Evolutionary conservation across 2,888 invertebrate species (phyloP), one percentile per base, ranked within the genome.

Genomic region (Blastobasis adustella): DNA sequence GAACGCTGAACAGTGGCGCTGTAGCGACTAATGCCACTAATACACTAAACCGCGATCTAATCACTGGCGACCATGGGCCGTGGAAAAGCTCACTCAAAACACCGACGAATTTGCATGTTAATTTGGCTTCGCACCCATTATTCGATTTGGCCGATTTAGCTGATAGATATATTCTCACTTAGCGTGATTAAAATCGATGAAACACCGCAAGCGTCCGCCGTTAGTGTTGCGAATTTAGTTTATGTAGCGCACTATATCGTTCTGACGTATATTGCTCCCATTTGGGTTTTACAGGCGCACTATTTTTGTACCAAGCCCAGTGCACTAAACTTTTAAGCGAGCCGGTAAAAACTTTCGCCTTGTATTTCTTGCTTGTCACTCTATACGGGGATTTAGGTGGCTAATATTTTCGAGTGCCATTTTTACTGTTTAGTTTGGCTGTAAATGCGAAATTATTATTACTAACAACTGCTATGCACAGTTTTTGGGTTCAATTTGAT

Each of bases 91-190:
- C 53, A 54, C 53, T 56, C 60, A 66, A 62, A 58, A 46, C 45
- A 53, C 56, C 54, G 59, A 55, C 49, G 57, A 67, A 74, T 76
- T 72, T 70, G 59, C 72, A 71, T 68, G 63, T 65, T 67, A 65
- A 66, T 59, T 55, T 57, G 58, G 50, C 54, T 50, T 50, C 48
- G 64, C 54, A 62, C 36, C 64, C 63, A 65, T 72, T 68, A 73
- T 70, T 67, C 65, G 66, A 62, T 68, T 61, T 65, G 57, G 62
- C 50, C 55, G 58, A 69, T 70, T 79, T 73, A 71, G 75, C 74
- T 73, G 73, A 81, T 82, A 82, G 79, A 82, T 76, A 79, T 73
- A 66, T 67, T 68, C 67, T 72, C 83, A 81, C 81, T 84, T 80
- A 76, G 70, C 66, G 61, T 69, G 79, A 84, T 84, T 82, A 80